phyloP scores from a whole-genome alignment of 2,113 vertebrate species.

The Limanda limanda region DNA sequence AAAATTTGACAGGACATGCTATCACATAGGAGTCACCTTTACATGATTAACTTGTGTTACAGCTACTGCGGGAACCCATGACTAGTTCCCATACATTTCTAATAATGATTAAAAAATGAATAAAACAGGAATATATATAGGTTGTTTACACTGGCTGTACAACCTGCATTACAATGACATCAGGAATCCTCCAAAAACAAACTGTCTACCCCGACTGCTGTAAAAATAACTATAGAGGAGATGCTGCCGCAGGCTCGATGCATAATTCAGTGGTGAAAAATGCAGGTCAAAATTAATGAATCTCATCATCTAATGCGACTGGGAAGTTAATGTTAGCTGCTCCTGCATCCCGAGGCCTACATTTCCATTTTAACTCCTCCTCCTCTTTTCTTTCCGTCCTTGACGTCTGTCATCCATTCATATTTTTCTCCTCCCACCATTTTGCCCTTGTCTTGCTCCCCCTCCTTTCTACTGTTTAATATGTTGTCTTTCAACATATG shows the following conservation, averaged over 20 bases:
- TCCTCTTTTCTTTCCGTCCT: neutral
- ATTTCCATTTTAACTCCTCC: neutral
- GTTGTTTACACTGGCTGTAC: neutral
- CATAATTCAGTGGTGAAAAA: constrained; percentile 33
- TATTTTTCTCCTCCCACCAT: neutral
- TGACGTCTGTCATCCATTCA: neutral
- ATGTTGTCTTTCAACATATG: neutral
- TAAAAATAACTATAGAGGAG: neutral
- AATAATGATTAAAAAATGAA: constrained; percentile 15
- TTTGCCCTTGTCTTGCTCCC: neutral
- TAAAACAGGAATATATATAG: neutral
- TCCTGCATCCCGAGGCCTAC: neutral
- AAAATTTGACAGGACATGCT: neutral
- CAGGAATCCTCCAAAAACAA: constrained; percentile 17
- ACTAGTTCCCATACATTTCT: neutral
- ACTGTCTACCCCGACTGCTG: neutral
- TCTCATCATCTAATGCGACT: neutral
- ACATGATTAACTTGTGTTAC: neutral
- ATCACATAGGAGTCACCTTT: neutral
- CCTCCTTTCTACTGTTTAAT: neutral
- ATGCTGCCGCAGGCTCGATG: constrained; percentile 16
- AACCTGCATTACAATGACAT: constrained; percentile 42
- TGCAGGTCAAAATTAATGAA: constrained; percentile 10
- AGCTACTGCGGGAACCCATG: neutral
- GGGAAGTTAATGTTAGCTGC: neutral